Evolutionary conservation across 2,888 invertebrate genomes (phyloP), one percentile per base, ranked within the genome.

Genomic region (Acleris cristana): DNA sequence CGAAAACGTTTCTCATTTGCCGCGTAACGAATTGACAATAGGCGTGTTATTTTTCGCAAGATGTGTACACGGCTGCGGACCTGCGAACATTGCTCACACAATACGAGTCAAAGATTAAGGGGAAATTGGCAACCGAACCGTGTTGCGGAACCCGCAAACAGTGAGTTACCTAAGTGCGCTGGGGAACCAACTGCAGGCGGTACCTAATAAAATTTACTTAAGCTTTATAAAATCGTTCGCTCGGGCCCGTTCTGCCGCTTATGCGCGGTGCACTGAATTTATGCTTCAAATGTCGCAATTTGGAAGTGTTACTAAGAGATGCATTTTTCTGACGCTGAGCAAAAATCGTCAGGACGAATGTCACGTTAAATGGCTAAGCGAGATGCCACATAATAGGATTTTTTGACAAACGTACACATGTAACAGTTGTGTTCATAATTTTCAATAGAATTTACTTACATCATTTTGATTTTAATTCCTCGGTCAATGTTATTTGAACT

Each of bases 231-330:
- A 81, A 83, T 77, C 76, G 78, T 75, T 76, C 83, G 76, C 76
- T 70, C 74, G 79, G 75, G 80, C 78, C 78, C 79, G 78, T 78
- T 79, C 76, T 77, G 83, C 74, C 77, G 82, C 70, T 67, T 75
- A 79, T 76, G 77, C 72, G 72, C 78, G 77, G 78, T 78, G 82
- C 77, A 78, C 79, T 82, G 82, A 84, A 79, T 82, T 80, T 81
- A 81, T 76, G 79, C 79, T 78, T 76, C 73, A 72, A 76, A 76
- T 76, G 74, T 74, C 76, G 75, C 66, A 52, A 76, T 78, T 79
- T 74, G 64, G 77, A 72, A 75, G 75, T 74, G 74, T 78, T 76
- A 77, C 76, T 78, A 78, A 76, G 74, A 75, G 77, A 79, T 76
- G 78, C 61, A 55, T 74, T 72, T 76, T 77, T 77, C 76, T 34